A percentile compares a stretch with the other conserved stretches of the same genome.
These are phyloP conservation scores for Petrocephalus schoutedeni DNA, from an alignment of 2,797 vertebrate genomes.

Conservation along the genomic window DNA sequence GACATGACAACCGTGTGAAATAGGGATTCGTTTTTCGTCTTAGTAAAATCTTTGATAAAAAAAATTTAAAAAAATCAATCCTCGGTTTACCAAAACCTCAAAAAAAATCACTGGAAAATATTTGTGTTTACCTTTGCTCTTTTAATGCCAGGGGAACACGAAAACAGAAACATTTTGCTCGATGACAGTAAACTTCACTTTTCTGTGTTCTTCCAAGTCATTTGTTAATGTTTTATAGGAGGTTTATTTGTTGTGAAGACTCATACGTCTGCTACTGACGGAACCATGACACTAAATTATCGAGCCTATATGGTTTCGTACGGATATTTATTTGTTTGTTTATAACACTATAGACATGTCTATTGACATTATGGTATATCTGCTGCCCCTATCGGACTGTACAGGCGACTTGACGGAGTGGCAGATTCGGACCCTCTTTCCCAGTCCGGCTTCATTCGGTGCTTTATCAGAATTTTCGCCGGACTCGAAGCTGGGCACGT, in stretches of 20 bases:
- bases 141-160: neutral
- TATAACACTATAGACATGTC: neutral
- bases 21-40: neutral
- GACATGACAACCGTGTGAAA: neutral
- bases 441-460: constrained; percentile 44
- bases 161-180: neutral
- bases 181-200: neutral
- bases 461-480: constrained; percentile 68
- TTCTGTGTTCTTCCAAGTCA: too few relatives aligned
- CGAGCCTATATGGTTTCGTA: neutral
- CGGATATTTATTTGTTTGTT: neutral
- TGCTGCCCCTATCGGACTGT: constrained; percentile 4
- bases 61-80: neutral
- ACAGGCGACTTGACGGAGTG: constrained; percentile 44
- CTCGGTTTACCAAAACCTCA: neutral
- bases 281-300: neutral
- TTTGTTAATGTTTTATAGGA: neutral
- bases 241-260: neutral
- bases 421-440: constrained; percentile 22
- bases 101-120: neutral
- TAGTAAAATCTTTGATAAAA: neutral
- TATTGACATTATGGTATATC: constrained; percentile 9
- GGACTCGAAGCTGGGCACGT: constrained; percentile 69
- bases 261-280: neutral
- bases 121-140: neutral